A percentile compares a stretch with the other conserved stretches of the same genome.
Evolutionary conservation across 2,888 invertebrate species (phyloP).

Genomic region (Nomada flava): DNA sequence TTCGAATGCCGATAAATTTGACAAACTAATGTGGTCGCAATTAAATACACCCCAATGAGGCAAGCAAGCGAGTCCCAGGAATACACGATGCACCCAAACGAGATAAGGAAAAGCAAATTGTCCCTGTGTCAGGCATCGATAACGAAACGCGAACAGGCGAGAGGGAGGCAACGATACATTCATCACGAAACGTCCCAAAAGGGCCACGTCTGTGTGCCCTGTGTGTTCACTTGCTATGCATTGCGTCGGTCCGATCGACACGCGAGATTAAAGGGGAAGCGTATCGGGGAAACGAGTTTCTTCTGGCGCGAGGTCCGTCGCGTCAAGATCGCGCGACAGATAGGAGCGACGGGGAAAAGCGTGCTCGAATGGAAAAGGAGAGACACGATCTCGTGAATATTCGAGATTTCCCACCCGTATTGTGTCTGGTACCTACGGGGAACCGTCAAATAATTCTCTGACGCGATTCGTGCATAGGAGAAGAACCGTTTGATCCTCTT

Average conservation of each 20-base stretch:
- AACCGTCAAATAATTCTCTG: slow-evolving; percentile 69
- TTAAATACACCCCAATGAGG: too few relatives aligned
- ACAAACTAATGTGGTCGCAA: too few relatives aligned
- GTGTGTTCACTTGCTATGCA: slow-evolving; percentile 33
- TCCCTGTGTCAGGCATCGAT: background rate
- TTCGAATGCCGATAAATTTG: too few relatives aligned
- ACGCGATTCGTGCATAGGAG: slow-evolving; percentile 29
- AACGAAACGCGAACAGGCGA: slow-evolving; percentile 1
- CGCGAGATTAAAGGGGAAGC: slow-evolving; percentile 46
- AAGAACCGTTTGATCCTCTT: slow-evolving; percentile 68
- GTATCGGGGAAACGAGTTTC: slow-evolving; percentile 50
- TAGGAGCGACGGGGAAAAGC: slow-evolving; percentile 2
- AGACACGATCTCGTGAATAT: slow-evolving; percentile 5
- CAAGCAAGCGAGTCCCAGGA: background rate
- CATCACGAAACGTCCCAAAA: slow-evolving; percentile 38
- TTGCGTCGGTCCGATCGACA: slow-evolving; percentile 37
- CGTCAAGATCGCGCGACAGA: slow-evolving; percentile 42
- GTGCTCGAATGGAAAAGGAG: background rate
- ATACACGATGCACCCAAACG: background rate
- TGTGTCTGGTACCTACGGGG: slow-evolving; percentile 61
- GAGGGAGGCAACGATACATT: slow-evolving; percentile 16
- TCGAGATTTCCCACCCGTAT: slow-evolving; percentile 31
- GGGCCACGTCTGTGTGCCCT: background rate
- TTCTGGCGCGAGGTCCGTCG: slow-evolving; percentile 32
- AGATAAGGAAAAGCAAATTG: slow-evolving; percentile 36